Base-by-base conservation (phyloP, 2,888 invertebrate genomes). In the Subacronicta megacephala region DNA sequence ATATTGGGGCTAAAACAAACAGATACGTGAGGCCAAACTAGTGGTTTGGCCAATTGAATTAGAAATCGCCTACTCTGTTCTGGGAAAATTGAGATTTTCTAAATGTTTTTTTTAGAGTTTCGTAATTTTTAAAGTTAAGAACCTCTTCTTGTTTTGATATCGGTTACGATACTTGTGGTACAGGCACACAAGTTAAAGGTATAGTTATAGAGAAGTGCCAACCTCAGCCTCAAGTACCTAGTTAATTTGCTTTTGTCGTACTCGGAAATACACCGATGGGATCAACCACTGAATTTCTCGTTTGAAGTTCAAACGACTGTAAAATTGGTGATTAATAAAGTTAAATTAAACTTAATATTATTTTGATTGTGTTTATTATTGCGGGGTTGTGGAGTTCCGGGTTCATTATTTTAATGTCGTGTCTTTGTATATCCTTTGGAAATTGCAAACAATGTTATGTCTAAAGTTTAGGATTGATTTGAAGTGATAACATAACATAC, bases 1-100 rank as follows among this genome's bases (percentile, higher is more conserved):
- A 72, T 75, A 75, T 75, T 63, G 65, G 57, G 64, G 57, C 33
- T 53, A 75, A 45, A 55, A 62, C 46, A 69, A 75, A 75, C 66
- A 69, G 51, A 65, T 54, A 62, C 67, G 53, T 52, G 52, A 7
- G 23, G 18, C 31, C 35, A 43, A 61, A 54, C 57, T 75, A 62
- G 44, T 20, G 52, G 43, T 67, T 58, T 57, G 29, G 47, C 42
- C 54, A 63, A 72, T 72, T 29, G 53, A 76, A 62, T 73, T 62
- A 68, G 54, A 18, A 60, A 38, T 35, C 38, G 18, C 13, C 20
- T 35, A 23, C 29, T 37, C 3, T 49, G 35, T 56, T n/a, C n/a
- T 56, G 9, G 12, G 20, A 13, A 0, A 36, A 20, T 9, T 3
- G 10, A 10, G 9, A 18, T 17, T n/a, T 17, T 23, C n/a, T n/a